Conservation (phyloP, 2,888 invertebrate species). For the Dione juno region DNA sequence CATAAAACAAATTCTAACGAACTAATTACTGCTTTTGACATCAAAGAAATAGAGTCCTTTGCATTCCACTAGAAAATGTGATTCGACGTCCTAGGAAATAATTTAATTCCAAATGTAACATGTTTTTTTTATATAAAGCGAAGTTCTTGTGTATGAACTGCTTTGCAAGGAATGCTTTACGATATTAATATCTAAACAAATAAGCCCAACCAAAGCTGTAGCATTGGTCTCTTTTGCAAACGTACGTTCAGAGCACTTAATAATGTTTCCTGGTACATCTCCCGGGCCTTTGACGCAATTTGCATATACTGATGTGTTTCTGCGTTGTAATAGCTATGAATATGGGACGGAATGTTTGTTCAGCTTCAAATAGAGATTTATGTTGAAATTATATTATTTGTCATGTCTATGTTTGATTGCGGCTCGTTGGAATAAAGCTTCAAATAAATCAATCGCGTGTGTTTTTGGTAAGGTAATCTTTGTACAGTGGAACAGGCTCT, state of each 20-base stretch:
- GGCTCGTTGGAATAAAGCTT: conserved; percentile 10
- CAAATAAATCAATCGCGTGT: background rate
- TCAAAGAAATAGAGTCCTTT: conserved; percentile 19
- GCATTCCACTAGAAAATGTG: conserved; percentile 23
- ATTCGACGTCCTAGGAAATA: conserved; percentile 32
- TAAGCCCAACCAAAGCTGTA: conserved; percentile 29
- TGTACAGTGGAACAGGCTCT: too few relatives aligned
- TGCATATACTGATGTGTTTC: conserved; percentile 59
- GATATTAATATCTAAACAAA: conserved; percentile 43
- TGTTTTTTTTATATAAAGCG: conserved; percentile 27
- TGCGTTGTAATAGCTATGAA: conserved; percentile 44
- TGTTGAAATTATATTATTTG: conserved; percentile 34
- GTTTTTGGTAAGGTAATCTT: background rate
- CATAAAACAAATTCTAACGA: conserved; percentile 19
- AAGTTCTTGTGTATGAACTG: conserved; percentile 24
- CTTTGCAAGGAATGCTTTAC: conserved; percentile 37
- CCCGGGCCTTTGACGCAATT: conserved; percentile 59
- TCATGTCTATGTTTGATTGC: conserved; percentile 12
- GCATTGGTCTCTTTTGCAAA: conserved; percentile 52
- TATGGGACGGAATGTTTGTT: conserved; percentile 31
- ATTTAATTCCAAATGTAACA: conserved; percentile 32
- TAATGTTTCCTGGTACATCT: conserved; percentile 52
- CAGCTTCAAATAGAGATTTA: conserved; percentile 36
- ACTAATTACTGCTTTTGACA: conserved; percentile 23
- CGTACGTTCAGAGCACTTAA: conserved; percentile 49